phyloP scores from a whole-genome alignment of 1,140 invertebrate species.

The Episyrphus balteatus region DNA sequence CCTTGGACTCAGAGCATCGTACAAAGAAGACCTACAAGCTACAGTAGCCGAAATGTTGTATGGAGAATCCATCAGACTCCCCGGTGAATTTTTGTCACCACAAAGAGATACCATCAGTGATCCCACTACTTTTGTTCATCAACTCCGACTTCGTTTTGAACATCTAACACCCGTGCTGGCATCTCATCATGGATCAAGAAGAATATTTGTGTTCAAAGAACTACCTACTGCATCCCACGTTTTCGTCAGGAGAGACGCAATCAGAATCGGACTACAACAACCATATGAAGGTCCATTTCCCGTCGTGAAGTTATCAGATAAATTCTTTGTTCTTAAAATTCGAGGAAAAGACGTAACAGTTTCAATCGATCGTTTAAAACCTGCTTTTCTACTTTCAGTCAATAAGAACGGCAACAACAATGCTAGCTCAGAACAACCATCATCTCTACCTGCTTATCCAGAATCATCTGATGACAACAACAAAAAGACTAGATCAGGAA shows the following conservation, averaged over 20 bases:
- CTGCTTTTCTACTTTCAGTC: slow-evolving; percentile 6
- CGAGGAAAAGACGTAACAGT: slow-evolving; percentile 2
- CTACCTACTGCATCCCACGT: too few relatives aligned
- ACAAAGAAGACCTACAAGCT: slow-evolving; percentile 25
- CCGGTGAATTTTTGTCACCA: slow-evolving; percentile 14
- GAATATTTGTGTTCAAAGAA: slow-evolving; percentile 13
- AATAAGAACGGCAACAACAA: background rate
- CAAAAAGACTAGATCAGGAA: too few relatives aligned
- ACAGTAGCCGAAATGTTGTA: slow-evolving; percentile 26
- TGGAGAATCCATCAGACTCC: slow-evolving; percentile 18
- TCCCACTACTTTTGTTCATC: too few relatives aligned
- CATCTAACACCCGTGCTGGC: slow-evolving; percentile 2
- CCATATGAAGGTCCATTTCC: slow-evolving; percentile 4
- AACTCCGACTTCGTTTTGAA: too few relatives aligned
- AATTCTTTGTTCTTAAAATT: background rate
- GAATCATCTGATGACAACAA: too few relatives aligned
- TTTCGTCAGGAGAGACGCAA: too few relatives aligned
- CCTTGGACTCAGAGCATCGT: slow-evolving; percentile 27
- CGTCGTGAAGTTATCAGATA: background rate
- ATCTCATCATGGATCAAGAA: slow-evolving; percentile 7
- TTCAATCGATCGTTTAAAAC: slow-evolving; percentile 3
- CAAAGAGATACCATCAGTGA: too few relatives aligned
- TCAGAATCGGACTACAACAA: too few relatives aligned
- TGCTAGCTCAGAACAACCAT: too few relatives aligned
- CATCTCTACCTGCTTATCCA: too few relatives aligned